A percentile compares a stretch with the other conserved stretches of the same genome.
These are phyloP conservation scores for Venusia cambrica DNA, from an alignment of 2,888 invertebrate genomes.

Conservation along the genomic window DNA sequence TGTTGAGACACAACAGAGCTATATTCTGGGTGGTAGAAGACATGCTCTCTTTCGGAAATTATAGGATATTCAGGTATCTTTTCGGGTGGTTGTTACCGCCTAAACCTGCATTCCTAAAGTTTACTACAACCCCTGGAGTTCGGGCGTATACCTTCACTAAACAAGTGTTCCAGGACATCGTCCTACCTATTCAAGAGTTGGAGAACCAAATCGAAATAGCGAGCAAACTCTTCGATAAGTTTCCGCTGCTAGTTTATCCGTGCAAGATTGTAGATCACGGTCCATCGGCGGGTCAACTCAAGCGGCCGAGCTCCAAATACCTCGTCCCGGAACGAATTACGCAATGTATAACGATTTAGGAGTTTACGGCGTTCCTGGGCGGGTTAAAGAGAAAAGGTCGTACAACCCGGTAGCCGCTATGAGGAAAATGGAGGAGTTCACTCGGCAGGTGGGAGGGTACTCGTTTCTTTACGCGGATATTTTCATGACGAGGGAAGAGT, in stretches of 20 bases:
- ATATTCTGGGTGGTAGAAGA: constrained; percentile 88
- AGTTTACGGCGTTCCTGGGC: constrained; percentile 85
- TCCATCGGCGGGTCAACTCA: constrained; percentile 79
- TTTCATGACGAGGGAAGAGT: constrained; percentile 84
- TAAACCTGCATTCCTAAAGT: constrained; percentile 87
- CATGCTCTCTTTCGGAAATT: constrained; percentile 86
- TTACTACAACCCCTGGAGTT: constrained; percentile 85
- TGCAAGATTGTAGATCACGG: constrained; percentile 84
- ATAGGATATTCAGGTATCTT: constrained; percentile 80
- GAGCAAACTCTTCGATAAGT: constrained; percentile 83
- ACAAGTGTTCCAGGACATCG: constrained; percentile 87
- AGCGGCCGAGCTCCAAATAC: constrained; percentile 77
- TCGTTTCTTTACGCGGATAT: constrained; percentile 87
- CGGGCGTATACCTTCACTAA: constrained; percentile 85
- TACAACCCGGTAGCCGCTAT: constrained; percentile 84
- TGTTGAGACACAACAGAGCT: constrained; percentile 84
- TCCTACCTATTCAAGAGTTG: constrained; percentile 83
- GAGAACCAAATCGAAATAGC: constrained; percentile 83
- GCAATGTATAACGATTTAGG: constrained; percentile 87
- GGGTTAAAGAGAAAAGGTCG: constrained; percentile 79
- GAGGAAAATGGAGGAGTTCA: constrained; percentile 86
- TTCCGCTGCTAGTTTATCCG: constrained; percentile 85
- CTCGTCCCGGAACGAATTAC: constrained; percentile 84
- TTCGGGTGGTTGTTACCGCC: constrained; percentile 86
- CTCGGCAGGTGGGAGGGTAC: constrained; percentile 84